These are phyloP conservation scores for Pseudopipra pipra DNA, from an alignment of 2,113 vertebrate species.

Conservation along the genomic window DNA sequence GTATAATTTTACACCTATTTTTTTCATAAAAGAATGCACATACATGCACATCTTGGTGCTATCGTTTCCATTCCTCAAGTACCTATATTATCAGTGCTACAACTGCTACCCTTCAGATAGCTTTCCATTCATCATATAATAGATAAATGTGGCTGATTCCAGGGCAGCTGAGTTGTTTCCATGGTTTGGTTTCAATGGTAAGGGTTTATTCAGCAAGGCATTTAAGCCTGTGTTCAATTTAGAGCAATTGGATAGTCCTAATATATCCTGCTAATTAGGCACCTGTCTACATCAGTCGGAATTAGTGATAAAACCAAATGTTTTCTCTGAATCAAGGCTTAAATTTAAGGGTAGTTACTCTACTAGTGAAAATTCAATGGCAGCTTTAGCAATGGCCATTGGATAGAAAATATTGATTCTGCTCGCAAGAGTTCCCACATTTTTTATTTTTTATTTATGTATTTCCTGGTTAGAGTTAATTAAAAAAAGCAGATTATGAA, in stretches of 20 bases:
- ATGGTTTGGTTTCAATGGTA: conserved; percentile 4
- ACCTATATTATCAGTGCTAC: not conserved
- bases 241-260: not conserved
- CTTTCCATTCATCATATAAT: not conserved
- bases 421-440: not conserved
- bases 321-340: not conserved
- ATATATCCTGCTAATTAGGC: not conserved
- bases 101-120: not conserved
- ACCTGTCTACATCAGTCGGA: not conserved
- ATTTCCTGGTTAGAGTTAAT: not conserved
- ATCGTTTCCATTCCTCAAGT: not conserved
- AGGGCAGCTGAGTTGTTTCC: conserved; percentile 18
- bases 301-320: not conserved
- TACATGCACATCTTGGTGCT: not conserved
- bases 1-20: conserved; percentile 24
- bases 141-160: not conserved
- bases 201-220: conserved; percentile 13
- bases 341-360: not conserved
- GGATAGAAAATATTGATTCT: not conserved
- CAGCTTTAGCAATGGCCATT: not conserved
- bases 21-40: not conserved
- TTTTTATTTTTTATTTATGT: not conserved
- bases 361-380: not conserved
- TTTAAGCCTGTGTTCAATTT: conserved; percentile 14
- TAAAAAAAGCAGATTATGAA: not conserved